Evolutionary conservation across 2,797 vertebrate genomes (phyloP).

Genomic region (Myripristis jacobus): DNA sequence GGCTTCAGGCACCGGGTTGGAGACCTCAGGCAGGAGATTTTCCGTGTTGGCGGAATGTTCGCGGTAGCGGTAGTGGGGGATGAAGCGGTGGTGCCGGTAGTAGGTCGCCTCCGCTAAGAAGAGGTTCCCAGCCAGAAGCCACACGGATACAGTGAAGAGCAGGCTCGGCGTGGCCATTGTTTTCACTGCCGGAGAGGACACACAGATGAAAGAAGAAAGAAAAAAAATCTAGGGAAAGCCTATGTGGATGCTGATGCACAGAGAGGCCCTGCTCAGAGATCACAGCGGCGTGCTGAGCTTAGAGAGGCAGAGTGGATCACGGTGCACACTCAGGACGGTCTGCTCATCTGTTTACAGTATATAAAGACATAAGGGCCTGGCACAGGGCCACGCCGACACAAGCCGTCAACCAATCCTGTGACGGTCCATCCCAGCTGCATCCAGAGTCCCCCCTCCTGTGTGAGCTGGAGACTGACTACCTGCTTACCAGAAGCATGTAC

Average conservation of each 20-base stretch:
- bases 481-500: conserved; percentile 73
- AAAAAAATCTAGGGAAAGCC: conserved; percentile 24
- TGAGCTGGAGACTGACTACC: conserved; percentile 78
- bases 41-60: conserved; percentile 81
- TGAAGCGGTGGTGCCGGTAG: conserved; percentile 83
- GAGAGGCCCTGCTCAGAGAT: conserved; percentile 43
- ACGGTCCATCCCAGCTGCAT: conserved; percentile 82
- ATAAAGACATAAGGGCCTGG: conserved; percentile 88
- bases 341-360: conserved; percentile 86
- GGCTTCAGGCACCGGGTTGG: conserved; percentile 64
- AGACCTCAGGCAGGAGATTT: conserved; percentile 84
- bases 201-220: conserved; percentile 19
- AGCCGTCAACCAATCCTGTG: conserved; percentile 86
- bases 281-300: conserved; percentile 58
- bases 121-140: conserved; percentile 82
- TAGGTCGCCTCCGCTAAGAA: conserved; percentile 82
- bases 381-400: conserved; percentile 80
- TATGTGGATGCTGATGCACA: conserved; percentile 54
- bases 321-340: conserved; percentile 83
- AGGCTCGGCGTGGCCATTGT: conserved; percentile 79
- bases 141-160: conserved; percentile 75
- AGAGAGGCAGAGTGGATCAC: conserved; percentile 76
- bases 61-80: conserved; percentile 80
- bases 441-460: conserved; percentile 77
- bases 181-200: conserved; percentile 52